Conservation (phyloP, 2,888 invertebrate species). For the Lampropteryx suffumata region DNA sequence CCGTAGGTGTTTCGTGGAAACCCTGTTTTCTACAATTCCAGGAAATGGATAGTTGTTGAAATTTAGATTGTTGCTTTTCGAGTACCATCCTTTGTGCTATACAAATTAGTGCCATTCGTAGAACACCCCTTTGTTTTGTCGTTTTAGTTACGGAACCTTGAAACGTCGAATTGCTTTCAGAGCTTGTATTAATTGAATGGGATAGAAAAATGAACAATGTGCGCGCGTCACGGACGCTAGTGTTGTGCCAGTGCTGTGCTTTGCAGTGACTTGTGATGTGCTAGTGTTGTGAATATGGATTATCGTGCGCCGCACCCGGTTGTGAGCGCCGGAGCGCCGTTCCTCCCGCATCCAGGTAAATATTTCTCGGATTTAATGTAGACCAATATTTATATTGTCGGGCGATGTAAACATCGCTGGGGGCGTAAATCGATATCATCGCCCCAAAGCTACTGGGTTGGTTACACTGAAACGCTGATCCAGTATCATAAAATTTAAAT, state of each 20-base stretch:
- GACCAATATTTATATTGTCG: not conserved
- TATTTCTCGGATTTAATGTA: not conserved
- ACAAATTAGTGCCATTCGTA: too few species aligned
- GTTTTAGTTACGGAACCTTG: constrained; percentile 11
- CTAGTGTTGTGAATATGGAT: constrained; percentile 60
- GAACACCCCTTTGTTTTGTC: not conserved
- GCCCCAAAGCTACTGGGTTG: too few species aligned
- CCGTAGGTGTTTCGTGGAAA: too few species aligned
- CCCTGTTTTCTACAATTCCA: too few species aligned
- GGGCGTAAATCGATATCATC: too few species aligned
- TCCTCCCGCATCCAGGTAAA: constrained; percentile 74
- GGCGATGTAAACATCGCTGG: not conserved
- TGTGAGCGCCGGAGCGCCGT: constrained; percentile 67
- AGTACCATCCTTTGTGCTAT: too few species aligned
- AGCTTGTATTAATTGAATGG: constrained; percentile 19
- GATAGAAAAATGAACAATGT: constrained; percentile 39
- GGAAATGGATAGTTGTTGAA: too few species aligned
- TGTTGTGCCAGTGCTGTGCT: constrained; percentile 38
- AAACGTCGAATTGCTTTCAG: constrained; percentile 12
- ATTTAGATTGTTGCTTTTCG: too few species aligned
- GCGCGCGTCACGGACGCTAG: constrained; percentile 29
- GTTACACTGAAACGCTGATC: too few species aligned
- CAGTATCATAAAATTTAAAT: too few species aligned
- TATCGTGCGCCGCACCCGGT: constrained; percentile 73
- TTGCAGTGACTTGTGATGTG: constrained; percentile 49